These are phyloP conservation scores for Eurytoma californica DNA, from an alignment of 2,888 invertebrate species.

Conservation along the genomic window DNA sequence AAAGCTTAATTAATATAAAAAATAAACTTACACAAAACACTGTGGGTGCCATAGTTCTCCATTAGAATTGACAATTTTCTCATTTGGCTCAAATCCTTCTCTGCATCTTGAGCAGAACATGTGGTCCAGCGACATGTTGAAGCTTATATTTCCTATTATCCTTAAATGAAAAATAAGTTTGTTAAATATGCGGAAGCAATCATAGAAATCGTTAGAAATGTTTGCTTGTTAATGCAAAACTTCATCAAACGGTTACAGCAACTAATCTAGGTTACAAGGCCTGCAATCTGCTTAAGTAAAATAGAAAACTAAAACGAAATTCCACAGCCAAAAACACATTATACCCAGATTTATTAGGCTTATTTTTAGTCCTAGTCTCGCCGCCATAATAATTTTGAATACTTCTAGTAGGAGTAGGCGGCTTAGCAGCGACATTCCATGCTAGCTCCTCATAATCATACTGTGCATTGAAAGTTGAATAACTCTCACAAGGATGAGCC, in stretches of 20 bases:
- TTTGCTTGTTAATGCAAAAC: not conserved
- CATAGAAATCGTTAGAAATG: not conserved
- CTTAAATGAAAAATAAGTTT: conserved; percentile 57
- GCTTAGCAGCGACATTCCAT: conserved; percentile 56
- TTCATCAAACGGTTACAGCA: conserved; percentile 14
- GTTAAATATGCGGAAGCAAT: not conserved
- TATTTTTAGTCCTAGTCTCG: conserved; percentile 40
- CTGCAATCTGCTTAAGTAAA: conserved; percentile 10
- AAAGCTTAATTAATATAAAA: conserved; percentile 1
- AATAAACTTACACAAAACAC: conserved; percentile 94
- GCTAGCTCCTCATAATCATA: conserved; percentile 50
- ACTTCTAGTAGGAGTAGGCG: conserved; percentile 49
- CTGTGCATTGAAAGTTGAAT: conserved; percentile 2
- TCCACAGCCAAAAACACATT: conserved; percentile 7
- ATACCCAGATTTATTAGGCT: conserved; percentile 48
- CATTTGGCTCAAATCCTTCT: conserved; percentile 96
- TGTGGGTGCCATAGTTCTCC: conserved; percentile 99
- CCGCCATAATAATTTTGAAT: conserved; percentile 46
- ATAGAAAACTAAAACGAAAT: conserved; percentile 20
- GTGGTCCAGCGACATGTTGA: conserved; percentile 88
- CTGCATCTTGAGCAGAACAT: conserved; percentile 97
- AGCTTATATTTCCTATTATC: conserved; percentile 51
- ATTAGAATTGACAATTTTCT: conserved; percentile 98
- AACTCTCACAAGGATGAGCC: not conserved
- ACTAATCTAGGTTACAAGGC: not conserved